Conservation (phyloP, 2,797 vertebrate species). For the Pipistrellus pygmaeus region DNA sequence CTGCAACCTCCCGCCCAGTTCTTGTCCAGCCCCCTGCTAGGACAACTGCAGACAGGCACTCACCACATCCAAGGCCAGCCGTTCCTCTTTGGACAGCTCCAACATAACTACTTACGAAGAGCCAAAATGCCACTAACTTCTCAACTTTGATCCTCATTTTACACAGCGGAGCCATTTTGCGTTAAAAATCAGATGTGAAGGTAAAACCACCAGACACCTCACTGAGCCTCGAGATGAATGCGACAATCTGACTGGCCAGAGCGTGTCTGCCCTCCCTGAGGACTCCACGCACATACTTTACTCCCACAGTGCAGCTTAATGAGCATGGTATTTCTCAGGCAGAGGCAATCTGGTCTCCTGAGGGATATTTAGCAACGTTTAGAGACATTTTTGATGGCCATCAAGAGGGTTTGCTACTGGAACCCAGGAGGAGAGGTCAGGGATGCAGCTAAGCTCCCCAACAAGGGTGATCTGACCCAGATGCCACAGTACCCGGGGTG, state of each 20-base stretch:
- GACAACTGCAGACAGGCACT: neutral
- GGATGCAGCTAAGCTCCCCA: neutral
- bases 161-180: neutral
- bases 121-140: constrained; percentile 47
- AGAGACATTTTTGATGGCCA: constrained; percentile 14
- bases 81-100: neutral
- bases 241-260: neutral
- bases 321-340: neutral
- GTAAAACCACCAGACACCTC: neutral
- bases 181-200: constrained; percentile 47
- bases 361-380: neutral
- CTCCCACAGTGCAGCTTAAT: neutral
- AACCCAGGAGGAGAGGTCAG: neutral
- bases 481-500: neutral
- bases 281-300: neutral
- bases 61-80: neutral
- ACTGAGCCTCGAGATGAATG: neutral
- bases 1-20: neutral
- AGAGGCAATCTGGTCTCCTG: neutral
- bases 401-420: neutral
- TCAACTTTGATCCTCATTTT: constrained; percentile 27
- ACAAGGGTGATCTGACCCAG: neutral
- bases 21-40: neutral
- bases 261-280: neutral
- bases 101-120: neutral